These are phyloP conservation scores for Ptyas mucosa DNA, from an alignment of 2,113 vertebrate genomes.

Conservation along the genomic window DNA sequence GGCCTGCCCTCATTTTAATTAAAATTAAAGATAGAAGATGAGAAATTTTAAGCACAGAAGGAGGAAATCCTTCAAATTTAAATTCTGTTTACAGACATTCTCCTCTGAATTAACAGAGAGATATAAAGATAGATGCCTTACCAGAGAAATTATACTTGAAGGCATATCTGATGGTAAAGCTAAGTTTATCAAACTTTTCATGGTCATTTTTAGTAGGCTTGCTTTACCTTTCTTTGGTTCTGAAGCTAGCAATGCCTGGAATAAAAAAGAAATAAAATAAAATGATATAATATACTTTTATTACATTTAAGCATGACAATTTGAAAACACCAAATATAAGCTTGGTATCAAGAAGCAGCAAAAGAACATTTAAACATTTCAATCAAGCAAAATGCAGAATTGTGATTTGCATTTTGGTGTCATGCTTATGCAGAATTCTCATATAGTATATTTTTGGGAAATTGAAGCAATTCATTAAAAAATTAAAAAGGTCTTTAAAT, in stretches of 20 bases:
- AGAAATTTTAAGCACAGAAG: not conserved
- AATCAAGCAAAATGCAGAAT: not conserved
- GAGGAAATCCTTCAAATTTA: not conserved
- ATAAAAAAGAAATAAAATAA: slow-evolving; percentile 1
- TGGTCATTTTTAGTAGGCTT: slow-evolving; percentile 86
- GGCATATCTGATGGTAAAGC: slow-evolving; percentile 69
- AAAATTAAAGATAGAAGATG: not conserved
- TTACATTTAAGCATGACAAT: not conserved
- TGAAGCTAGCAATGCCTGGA: slow-evolving; percentile 88
- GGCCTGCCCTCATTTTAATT: not conserved
- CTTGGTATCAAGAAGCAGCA: not conserved
- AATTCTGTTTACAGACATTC: not conserved
- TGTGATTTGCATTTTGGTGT: not conserved
- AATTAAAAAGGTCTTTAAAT: not conserved
- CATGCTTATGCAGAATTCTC: not conserved
- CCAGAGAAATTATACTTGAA: slow-evolving; percentile 84
- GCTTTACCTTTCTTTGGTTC: slow-evolving; percentile 88
- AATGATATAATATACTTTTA: not conserved
- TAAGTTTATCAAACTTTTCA: slow-evolving; percentile 84
- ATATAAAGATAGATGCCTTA: slow-evolving; percentile 51
- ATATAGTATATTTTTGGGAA: not conserved
- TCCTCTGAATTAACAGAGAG: not conserved
- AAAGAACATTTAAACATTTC: not conserved
- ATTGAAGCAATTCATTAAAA: not conserved
- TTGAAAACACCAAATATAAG: not conserved